A percentile compares a stretch with the other conserved stretches of the same genome.
phyloP scores from a whole-genome alignment of 2,797 vertebrate genomes.

The Propithecus deckenii region DNA sequence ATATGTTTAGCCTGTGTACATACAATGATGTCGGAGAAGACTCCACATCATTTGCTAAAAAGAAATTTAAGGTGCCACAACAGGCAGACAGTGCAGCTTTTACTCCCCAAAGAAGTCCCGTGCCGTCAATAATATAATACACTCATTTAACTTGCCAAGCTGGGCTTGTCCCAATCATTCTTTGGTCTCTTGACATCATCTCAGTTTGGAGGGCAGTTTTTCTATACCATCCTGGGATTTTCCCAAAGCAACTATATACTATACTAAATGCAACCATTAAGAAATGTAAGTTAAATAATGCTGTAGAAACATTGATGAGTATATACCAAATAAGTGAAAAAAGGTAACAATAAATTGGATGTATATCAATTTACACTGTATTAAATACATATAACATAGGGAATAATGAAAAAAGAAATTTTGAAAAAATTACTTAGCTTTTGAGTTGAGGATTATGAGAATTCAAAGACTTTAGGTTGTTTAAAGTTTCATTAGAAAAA shows the following conservation, averaged over 20 bases:
- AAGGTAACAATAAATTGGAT: not conserved
- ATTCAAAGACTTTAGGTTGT: not conserved
- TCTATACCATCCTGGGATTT: not conserved
- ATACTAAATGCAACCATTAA: not conserved
- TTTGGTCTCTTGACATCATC: not conserved
- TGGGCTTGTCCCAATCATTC: not conserved
- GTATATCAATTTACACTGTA: not conserved
- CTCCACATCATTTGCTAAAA: not conserved
- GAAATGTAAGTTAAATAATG: not conserved
- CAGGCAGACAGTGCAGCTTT: not conserved
- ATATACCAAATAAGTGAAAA: not conserved
- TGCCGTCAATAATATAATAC: not conserved
- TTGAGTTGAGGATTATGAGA: conserved; percentile 29
- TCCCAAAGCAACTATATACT: not conserved
- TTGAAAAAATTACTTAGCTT: not conserved
- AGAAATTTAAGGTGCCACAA: not conserved
- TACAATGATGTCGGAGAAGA: not conserved
- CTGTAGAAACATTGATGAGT: not conserved
- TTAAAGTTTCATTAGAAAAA: not conserved
- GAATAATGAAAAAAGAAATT: not conserved
- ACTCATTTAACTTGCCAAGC: not conserved
- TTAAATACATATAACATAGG: not conserved
- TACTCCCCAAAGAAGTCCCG: not conserved
- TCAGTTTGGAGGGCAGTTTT: not conserved
- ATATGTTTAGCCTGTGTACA: not conserved